phyloP scores from a whole-genome alignment of 2,888 invertebrate genomes.

The Polyommatus iphigenia region DNA sequence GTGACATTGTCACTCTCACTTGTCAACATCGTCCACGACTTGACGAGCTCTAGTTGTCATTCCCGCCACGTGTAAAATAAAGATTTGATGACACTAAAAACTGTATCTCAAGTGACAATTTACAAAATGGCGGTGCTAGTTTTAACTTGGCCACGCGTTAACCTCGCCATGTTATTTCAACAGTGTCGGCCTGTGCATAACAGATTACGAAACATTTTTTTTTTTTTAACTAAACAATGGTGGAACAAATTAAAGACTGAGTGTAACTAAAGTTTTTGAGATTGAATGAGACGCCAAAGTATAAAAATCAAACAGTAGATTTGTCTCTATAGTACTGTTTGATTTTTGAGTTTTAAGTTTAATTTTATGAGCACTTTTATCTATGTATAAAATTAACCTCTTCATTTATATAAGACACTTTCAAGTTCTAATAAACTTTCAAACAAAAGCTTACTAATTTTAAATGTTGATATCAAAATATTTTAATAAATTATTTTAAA shows the following conservation, averaged over 20 bases:
- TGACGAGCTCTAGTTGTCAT: neutral
- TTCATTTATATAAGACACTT: neutral
- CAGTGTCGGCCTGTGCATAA: neutral
- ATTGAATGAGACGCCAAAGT: neutral
- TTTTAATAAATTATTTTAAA: neutral
- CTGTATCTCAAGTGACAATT: no score
- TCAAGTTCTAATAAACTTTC: neutral
- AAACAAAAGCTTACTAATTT: neutral
- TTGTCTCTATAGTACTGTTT: no score
- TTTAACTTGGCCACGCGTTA: neutral
- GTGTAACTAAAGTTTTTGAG: neutral
- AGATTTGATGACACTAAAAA: no score
- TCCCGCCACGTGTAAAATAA: no score
- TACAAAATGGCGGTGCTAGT: no score
- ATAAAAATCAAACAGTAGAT: neutral
- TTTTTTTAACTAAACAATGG: neutral
- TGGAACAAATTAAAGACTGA: neutral
- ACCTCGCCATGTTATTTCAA: neutral
- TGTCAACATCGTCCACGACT: neutral
- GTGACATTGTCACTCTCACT: neutral
- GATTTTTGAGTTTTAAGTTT: no score
- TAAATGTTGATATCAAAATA: neutral
- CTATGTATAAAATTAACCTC: neutral
- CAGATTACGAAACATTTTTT: neutral
- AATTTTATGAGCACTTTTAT: no score